Evolutionary conservation across 2,888 invertebrate species (phyloP).

Genomic region (Melanophora roralis): DNA sequence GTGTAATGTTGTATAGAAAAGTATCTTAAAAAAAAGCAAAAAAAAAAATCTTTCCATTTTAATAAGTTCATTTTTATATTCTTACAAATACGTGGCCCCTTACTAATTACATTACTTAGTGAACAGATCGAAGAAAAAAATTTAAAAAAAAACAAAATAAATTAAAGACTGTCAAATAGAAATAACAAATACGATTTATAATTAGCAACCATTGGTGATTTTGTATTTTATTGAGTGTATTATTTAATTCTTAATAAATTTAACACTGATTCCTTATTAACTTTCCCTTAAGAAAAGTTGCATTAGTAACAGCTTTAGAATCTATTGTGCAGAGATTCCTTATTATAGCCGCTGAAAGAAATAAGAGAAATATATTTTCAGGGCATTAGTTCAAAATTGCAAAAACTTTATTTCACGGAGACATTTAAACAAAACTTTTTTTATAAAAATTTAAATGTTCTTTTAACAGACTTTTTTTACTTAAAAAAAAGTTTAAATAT

Average conservation of each 20-base stretch:
- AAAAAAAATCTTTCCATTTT: not conserved
- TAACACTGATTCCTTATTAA: constrained; percentile 54
- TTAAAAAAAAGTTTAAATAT: not conserved
- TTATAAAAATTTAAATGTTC: no score
- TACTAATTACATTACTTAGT: constrained; percentile 56
- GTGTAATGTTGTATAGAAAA: constrained; percentile 4
- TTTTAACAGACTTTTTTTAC: no score
- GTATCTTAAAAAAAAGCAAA: constrained; percentile 3
- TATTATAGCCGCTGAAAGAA: no score
- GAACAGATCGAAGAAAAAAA: not conserved
- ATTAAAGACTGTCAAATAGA: constrained; percentile 8
- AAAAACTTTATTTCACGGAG: no score
- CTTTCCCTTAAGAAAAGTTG: not conserved
- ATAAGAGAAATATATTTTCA: no score
- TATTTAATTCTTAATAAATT: constrained; percentile 51
- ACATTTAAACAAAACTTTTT: no score
- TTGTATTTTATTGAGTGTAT: constrained; percentile 52
- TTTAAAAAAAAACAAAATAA: not conserved
- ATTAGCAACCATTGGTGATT: constrained; percentile 42
- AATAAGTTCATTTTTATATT: constrained; percentile 24
- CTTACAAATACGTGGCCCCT: constrained; percentile 46
- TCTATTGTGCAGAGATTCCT: not conserved
- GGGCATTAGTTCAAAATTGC: no score
- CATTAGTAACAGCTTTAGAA: constrained; percentile 40
- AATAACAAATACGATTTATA: constrained; percentile 14